Evolutionary conservation across 2,113 vertebrate species (phyloP).

Genomic region (Engystomops pustulosus): DNA sequence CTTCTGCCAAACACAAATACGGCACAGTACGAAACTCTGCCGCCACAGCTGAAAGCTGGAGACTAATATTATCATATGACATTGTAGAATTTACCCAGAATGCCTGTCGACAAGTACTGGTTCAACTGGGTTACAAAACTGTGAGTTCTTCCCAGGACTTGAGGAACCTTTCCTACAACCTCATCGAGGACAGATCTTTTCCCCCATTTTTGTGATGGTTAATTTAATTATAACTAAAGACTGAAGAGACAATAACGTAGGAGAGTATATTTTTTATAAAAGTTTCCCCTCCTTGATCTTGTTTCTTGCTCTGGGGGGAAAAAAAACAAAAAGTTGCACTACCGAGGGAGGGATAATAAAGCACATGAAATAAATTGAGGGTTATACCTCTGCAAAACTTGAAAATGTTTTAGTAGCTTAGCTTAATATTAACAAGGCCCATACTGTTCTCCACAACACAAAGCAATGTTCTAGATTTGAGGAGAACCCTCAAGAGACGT

Average conservation of each 20-base stretch:
- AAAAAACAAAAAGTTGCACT: conserved; percentile 51
- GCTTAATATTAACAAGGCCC: background rate
- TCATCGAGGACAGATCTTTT: conserved; percentile 93
- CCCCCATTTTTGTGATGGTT: conserved; percentile 87
- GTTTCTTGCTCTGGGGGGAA: background rate
- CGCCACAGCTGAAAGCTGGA: conserved; percentile 93
- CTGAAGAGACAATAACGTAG: background rate
- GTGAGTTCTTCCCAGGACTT: conserved; percentile 87
- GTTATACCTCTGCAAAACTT: conserved; percentile 48
- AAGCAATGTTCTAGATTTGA: background rate
- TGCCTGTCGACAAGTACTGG: conserved; percentile 87
- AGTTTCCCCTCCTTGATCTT: conserved; percentile 12
- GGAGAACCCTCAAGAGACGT: background rate
- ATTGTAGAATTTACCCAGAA: conserved; percentile 93
- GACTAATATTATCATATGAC: conserved; percentile 91
- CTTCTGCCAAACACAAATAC: conserved; percentile 92
- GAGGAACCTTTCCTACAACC: conserved; percentile 88
- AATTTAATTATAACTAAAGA: conserved; percentile 6
- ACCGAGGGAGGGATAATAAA: conserved; percentile 35
- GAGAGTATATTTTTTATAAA: conserved; percentile 33
- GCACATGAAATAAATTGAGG: conserved; percentile 43
- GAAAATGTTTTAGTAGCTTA: conserved; percentile 21
- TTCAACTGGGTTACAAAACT: conserved; percentile 88
- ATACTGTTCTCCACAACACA: background rate
- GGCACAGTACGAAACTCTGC: conserved; percentile 93